Evolutionary conservation across 2,888 invertebrate genomes (phyloP), one percentile per base, ranked within the genome.

Genomic region (Pilophorus perplexus): DNA sequence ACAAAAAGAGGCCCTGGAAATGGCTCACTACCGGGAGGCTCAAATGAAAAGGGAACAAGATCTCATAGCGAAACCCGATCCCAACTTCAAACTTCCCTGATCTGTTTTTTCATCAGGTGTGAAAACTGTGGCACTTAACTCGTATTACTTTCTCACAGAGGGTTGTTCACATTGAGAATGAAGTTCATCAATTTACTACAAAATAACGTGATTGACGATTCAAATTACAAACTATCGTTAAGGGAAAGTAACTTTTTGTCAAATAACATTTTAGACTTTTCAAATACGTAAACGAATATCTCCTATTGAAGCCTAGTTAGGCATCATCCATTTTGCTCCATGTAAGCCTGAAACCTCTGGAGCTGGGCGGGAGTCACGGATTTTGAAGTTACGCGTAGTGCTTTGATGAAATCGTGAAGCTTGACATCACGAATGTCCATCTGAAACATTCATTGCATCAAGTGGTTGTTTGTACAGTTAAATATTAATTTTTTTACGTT

Each of bases 11-110:
- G 70, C 70, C 14, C 48, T 68, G 14, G 64, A 68, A 54, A 40
- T 50, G 23, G 70, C 70, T 14, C 68, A 68, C 8, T 67, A 67
- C 28, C 33, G 64, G 12, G 68, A 70, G 28, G 64, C 68, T 60
- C 68, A 70, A 22, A 33, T 68, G 16, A 70, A 67, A n/a, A 57
- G 68, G 37, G 70, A 70, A 62, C 50, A 67, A 48, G 67, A 70
- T 37, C 28, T 70, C 33, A 65, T 70, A n/a, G 65, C 65, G 10
- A 18, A 68, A 42, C 59, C 59, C 3, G 54, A 66, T 18, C 46
- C 64, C 3, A 64, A 64, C 23, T 50, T 64, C 46, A 64, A 46
- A 33, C 64, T 50, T 25, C 62, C 62, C 2, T 60, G 18, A 52
- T n/a, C 14, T n/a, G 3, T 8, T 23, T 2, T n/a, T n/a, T n/a